phyloP scores from a whole-genome alignment of 2,797 vertebrate genomes.

The Spheniscus humboldti region DNA sequence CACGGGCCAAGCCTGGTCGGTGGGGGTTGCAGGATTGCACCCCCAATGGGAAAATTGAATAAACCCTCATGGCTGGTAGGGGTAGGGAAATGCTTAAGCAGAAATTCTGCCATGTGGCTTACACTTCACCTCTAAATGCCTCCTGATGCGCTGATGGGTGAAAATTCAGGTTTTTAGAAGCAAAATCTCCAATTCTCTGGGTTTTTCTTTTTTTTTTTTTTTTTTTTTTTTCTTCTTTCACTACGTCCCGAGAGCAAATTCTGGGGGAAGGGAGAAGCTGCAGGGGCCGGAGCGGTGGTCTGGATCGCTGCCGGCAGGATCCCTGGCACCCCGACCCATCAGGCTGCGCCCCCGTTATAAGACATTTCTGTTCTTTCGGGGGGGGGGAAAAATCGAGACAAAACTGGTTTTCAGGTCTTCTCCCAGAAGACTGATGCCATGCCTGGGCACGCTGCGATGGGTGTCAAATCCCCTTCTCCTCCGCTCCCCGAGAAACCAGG shows the following conservation, averaged over 20 bases:
- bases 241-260: background rate
- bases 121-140: background rate
- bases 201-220: background rate
- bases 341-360: background rate
- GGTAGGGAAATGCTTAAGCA: background rate
- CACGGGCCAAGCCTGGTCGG: background rate
- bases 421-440: background rate
- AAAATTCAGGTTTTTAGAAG: background rate
- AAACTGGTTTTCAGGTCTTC: conserved; percentile 18
- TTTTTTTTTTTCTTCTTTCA: background rate
- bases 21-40: background rate
- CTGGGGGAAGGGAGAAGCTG: background rate
- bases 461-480: background rate
- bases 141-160: background rate
- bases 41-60: background rate
- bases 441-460: background rate
- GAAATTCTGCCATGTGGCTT: background rate
- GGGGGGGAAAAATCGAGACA: background rate
- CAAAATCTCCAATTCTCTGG: background rate
- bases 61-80: background rate
- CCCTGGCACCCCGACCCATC: background rate
- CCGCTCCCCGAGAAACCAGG: background rate
- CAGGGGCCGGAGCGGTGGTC: background rate
- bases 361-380: background rate
- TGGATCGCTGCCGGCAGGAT: background rate